Base-by-base conservation (phyloP, 1,140 invertebrate species). In the Lasioglossum albipes region DNA sequence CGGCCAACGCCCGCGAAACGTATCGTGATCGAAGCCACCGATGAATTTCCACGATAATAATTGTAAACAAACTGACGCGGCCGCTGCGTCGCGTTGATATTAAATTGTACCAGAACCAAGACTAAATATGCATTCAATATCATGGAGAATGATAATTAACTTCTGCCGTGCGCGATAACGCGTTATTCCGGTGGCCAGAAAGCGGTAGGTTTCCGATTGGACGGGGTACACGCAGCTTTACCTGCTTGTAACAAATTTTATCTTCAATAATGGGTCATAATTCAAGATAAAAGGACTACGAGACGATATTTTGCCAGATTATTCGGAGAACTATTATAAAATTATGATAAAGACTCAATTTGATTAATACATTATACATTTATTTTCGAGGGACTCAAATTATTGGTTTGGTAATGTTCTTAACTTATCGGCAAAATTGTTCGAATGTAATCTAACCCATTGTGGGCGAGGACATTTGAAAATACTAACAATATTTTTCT, bases 41-140 rank as follows among this genome's bases (percentile, higher is more conserved):
- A 85, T 76, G 72, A 79, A 75, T 83, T 75, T 77, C 70, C 71
- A 54, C 81, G 83, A 84, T 85, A 85, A 82, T 85, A 81, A 85
- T 81, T 85, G 73, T 75, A 62, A 82, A 72, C 70, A 79, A 68
- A 69, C 70, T 31, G 18, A 73, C 54, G 61, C 52, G 41, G 3
- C 66, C 59, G 22, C 64, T 52, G 81, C 76, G 20, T 65, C 13
- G 71, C 18, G 18, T 13, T 12, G 61, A 73, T 73, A 79, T 79
- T 79, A 73, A 79, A 73, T 79, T 65, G 27, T 41, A 4, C n/a
- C 22, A 10, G 12, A 41, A 3, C 27, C 22, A 9, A 7, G 4
- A 16, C 61, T 20, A 54, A 65, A 65, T 65, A 54, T 41, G 54
- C 27, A 27, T 61, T 36, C 72, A 52, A 64, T 68, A 59, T 76